phyloP scores from a whole-genome alignment of 2,888 invertebrate genomes.

The Melanchra persicariae region DNA sequence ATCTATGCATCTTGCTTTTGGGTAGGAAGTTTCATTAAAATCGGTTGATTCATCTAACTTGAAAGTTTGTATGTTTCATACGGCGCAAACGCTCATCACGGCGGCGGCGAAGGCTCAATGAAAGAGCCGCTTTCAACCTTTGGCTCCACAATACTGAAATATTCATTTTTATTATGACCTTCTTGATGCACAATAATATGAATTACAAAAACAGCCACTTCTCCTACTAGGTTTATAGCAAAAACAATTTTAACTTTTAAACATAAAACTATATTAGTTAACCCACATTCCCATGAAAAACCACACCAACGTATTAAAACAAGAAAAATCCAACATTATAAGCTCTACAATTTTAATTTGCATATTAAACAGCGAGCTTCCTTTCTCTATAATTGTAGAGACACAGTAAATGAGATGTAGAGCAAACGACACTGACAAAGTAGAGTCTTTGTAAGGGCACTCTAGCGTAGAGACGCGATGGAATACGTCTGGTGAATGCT shows the following conservation, averaged over 20 bases:
- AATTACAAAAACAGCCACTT: not conserved
- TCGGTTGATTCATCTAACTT: no score
- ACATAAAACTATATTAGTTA: not conserved
- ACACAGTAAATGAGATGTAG: conserved; percentile 64
- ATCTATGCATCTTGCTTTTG: no score
- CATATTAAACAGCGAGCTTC: conserved; percentile 66
- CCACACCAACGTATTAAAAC: conserved; percentile 14
- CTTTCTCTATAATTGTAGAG: conserved; percentile 68
- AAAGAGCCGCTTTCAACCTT: no score
- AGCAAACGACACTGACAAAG: conserved; percentile 67
- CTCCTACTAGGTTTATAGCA: not conserved
- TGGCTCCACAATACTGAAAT: no score
- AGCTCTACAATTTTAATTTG: conserved; percentile 69
- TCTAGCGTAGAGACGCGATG: conserved; percentile 48
- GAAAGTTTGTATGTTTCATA: no score
- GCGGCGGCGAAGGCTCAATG: no score
- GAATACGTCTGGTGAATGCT: conserved; percentile 64
- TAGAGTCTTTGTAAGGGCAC: conserved; percentile 56
- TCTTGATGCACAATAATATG: no score
- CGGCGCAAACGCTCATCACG: no score
- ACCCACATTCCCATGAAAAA: not conserved
- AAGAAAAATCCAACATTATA: conserved; percentile 46
- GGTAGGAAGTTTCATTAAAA: no score
- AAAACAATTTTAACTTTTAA: not conserved
- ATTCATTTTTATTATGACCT: no score